Conservation (phyloP, 2,113 vertebrate species). For the Hucho hucho region DNA sequence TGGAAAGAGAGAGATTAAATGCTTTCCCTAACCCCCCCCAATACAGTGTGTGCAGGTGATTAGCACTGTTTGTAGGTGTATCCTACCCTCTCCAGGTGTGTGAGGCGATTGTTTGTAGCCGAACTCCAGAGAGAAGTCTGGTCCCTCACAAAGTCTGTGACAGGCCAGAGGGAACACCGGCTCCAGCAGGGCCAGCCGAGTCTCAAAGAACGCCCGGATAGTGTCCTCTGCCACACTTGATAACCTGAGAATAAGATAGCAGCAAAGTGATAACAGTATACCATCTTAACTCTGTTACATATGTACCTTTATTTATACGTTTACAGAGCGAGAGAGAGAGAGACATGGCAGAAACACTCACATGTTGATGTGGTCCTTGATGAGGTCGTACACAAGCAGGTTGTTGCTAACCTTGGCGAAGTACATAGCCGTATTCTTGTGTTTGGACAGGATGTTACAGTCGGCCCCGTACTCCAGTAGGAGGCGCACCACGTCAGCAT, state of each 20-base stretch:
- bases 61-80: no score
- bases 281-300: no score
- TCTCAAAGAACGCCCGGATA: conserved; percentile 89
- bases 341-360: conserved; percentile 68
- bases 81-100: conserved; percentile 82
- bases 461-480: conserved; percentile 93
- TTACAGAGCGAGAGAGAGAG: no score
- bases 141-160: conserved; percentile 92
- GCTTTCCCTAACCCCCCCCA: no score
- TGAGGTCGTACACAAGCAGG: conserved; percentile 82
- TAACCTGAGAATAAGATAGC: conserved; percentile 69
- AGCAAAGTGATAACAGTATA: no score
- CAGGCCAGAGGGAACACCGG: conserved; percentile 90
- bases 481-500: conserved; percentile 89
- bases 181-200: conserved; percentile 84
- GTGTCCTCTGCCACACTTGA: conserved; percentile 89
- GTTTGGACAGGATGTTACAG: conserved; percentile 92
- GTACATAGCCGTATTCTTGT: conserved; percentile 87
- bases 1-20: conserved; percentile 42
- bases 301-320: no score
- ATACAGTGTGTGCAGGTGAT: no score
- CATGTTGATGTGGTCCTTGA: conserved; percentile 86
- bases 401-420: conserved; percentile 93
- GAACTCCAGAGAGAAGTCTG: conserved; percentile 90
- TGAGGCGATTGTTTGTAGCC: conserved; percentile 83